Evolutionary conservation across 2,888 invertebrate genomes (phyloP).

Genomic region (Thecocarcelia acutangulata): DNA sequence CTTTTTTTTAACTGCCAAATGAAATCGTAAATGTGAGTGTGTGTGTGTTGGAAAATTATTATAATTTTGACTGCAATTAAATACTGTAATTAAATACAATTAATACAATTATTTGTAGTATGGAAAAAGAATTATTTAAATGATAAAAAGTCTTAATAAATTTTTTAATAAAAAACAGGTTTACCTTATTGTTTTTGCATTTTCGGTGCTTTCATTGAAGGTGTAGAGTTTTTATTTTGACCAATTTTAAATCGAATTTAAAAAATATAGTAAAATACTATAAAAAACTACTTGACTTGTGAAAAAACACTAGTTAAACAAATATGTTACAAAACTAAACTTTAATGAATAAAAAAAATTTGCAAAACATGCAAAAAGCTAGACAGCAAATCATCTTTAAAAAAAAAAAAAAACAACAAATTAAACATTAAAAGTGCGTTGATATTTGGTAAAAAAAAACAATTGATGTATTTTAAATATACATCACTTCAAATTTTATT

Average conservation of each 20-base stretch:
- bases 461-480: constrained; percentile 2
- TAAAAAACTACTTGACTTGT: constrained; percentile 42
- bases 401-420: constrained; percentile 56
- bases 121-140: constrained; percentile 53
- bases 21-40: constrained; percentile 1
- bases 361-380: constrained; percentile 36
- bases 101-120: constrained; percentile 49
- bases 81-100: constrained; percentile 57
- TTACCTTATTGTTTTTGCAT: constrained; percentile 67
- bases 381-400: constrained; percentile 21
- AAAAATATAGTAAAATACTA: constrained; percentile 53
- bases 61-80: constrained; percentile 56
- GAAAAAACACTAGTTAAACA: constrained; percentile 37
- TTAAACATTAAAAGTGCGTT: no score
- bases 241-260: constrained; percentile 56
- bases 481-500: background rate
- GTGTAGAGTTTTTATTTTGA: constrained; percentile 63
- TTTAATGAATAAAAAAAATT: constrained; percentile 11
- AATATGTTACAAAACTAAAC: constrained; percentile 1
- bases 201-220: constrained; percentile 65
- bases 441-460: constrained; percentile 10
- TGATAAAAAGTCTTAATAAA: constrained; percentile 49
- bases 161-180: constrained; percentile 52
- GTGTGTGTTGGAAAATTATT: constrained; percentile 40
- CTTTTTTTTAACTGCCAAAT: background rate